These are phyloP conservation scores for Rhynchonema sp. DNA, from an alignment of 2,888 invertebrate genomes.

Conservation along the genomic window DNA sequence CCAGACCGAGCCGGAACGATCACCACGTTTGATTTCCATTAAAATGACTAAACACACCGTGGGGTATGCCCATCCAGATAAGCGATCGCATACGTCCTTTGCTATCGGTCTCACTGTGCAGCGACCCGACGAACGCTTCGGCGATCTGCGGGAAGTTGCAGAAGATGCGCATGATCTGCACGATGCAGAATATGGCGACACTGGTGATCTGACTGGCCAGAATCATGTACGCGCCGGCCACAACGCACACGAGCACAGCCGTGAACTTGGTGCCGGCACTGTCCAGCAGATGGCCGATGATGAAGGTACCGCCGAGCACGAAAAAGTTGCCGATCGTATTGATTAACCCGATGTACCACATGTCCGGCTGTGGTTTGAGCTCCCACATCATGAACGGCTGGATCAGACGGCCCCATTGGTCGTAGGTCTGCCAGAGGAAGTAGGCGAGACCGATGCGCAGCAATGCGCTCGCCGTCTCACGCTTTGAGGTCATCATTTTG, in stretches of 20 bases:
- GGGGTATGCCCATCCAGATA: slow-evolving; percentile 16
- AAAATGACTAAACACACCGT: too few relatives aligned
- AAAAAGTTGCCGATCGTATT: slow-evolving; percentile 14
- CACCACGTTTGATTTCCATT: too few relatives aligned
- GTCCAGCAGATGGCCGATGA: slow-evolving; percentile 12
- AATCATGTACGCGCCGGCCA: slow-evolving; percentile 8
- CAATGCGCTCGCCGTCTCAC: slow-evolving; percentile 1
- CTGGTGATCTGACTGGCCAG: slow-evolving; percentile 9
- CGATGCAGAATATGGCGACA: slow-evolving; percentile 10
- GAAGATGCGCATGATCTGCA: slow-evolving; percentile 13
- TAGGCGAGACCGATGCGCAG: slow-evolving; percentile 7
- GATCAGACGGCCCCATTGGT: slow-evolving; percentile 18
- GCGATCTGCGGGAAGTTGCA: slow-evolving; percentile 12
- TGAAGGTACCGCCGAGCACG: slow-evolving; percentile 16
- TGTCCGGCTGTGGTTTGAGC: slow-evolving; percentile 11
- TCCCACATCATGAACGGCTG: slow-evolving; percentile 19
- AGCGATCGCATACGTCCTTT: slow-evolving; percentile 15
- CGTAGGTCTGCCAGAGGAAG: slow-evolving; percentile 17
- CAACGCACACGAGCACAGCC: neutral
- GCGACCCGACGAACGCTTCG: neutral
- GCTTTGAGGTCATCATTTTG: too few relatives aligned
- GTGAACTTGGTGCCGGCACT: neutral
- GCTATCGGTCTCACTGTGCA: neutral
- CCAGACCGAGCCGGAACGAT: too few relatives aligned
- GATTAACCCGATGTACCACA: slow-evolving; percentile 12